Percentiles rank a stretch among this genome's conserved stretches.
phyloP scores from a whole-genome alignment of 2,797 vertebrate species.

The Urophycis tenuis region DNA sequence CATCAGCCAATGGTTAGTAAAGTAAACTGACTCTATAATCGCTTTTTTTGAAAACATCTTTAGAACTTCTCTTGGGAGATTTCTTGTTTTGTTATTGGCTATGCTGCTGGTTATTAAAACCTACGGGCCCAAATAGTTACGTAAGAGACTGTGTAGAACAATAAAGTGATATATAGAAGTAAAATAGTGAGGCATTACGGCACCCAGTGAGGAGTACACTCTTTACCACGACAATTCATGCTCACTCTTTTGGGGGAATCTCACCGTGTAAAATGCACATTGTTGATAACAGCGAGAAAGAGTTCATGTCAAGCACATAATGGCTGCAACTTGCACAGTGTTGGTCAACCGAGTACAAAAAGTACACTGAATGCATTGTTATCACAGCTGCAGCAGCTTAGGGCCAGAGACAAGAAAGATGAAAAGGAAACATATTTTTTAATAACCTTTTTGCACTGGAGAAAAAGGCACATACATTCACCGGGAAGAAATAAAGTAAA shows the following conservation, averaged over 20 bases:
- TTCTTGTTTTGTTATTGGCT: not conserved
- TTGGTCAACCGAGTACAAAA: conserved; percentile 17
- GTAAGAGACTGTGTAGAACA: not conserved
- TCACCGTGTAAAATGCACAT: conserved; percentile 48
- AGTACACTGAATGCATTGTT: not conserved
- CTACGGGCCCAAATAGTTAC: not conserved
- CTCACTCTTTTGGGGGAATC: conserved; percentile 30
- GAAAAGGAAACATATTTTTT: conserved; percentile 49
- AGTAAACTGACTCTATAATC: not conserved
- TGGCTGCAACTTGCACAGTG: not conserved
- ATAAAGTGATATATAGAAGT: not conserved
- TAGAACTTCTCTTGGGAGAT: no score
- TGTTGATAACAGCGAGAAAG: conserved; percentile 18
- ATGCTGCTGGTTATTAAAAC: not conserved
- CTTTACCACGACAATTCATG: conserved; percentile 30
- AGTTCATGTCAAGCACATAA: conserved; percentile 10
- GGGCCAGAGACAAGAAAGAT: conserved; percentile 27
- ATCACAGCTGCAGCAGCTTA: not conserved
- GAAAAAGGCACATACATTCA: conserved; percentile 63
- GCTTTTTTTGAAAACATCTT: not conserved
- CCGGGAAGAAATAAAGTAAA: not conserved
- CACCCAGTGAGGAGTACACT: conserved; percentile 12
- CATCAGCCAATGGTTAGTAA: not conserved
- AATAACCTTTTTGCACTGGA: conserved; percentile 41
- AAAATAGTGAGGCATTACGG: not conserved